Evolutionary conservation across 2,797 vertebrate species (phyloP), one percentile per base, ranked within the genome.

Genomic region (Petrocephalus sullivani): DNA sequence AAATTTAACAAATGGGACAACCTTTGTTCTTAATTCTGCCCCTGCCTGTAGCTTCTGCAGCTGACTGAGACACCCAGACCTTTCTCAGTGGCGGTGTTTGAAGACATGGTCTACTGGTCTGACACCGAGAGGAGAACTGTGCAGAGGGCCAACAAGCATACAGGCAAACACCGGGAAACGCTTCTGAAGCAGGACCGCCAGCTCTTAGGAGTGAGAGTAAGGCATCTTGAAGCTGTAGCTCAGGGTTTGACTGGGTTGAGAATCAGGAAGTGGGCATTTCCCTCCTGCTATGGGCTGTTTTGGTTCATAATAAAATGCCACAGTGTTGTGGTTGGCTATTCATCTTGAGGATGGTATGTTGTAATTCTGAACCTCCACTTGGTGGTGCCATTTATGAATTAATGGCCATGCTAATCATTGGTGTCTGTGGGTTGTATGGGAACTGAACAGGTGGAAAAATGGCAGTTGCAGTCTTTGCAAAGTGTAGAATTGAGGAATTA

Each of bases 61-160:
- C 89, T 99, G 37, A 89, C 88, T 0, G 96, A 97, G 91, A 96
- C 96, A 3, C 94, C 12, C 12, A 97, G 94, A 85, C 97, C 97
- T 9, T 98, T 98, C 12, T 97, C 97, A 0, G 94, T 97, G 0
- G 93, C 91, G 0, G 95, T 98, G 82, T 98, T 98, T 0, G 98
- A 98, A 89, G 95, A 96, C 61, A 90, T 94, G 88, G 88, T 98
- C 85, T 98, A 97, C 93, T 99, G 98, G 98, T 97, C 98, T 0
- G 98, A 99, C 89, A 95, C 94, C 0, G 96, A 96, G 90, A 94
- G 94, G 0, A 94, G 95, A 93, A 96, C 96, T 0, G 93, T 98
- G 87, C 97, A 97, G 89, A 96, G 92, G 0, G 95, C 96, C 51
- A 92, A 96, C 91, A 98, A 98, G 91, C 91, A 87, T 89, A 97